A percentile compares a stretch with the other conserved stretches of the same genome.
phyloP scores from a whole-genome alignment of 2,797 vertebrate species.

The Myripristis jacobus region DNA sequence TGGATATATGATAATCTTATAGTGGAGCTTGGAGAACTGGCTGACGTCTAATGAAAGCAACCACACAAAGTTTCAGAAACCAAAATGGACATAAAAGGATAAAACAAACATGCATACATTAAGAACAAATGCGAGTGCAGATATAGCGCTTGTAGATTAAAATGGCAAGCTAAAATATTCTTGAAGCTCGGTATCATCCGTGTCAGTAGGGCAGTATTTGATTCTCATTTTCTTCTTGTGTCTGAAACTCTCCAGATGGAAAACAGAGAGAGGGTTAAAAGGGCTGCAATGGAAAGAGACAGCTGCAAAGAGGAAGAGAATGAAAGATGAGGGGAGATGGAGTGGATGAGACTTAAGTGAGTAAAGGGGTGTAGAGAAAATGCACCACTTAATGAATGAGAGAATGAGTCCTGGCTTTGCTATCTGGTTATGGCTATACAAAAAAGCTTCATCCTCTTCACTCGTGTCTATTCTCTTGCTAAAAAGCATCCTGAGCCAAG shows the following conservation, averaged over 20 bases:
- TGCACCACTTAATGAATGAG: slow-evolving; percentile 42
- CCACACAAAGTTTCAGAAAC: too few species aligned
- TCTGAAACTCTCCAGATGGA: slow-evolving; percentile 28
- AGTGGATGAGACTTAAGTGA: slow-evolving; percentile 55
- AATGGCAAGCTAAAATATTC: slow-evolving; percentile 6
- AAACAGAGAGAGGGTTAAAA: slow-evolving; percentile 25
- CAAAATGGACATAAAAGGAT: not conserved
- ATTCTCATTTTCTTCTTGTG: not conserved
- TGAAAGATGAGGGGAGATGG: slow-evolving; percentile 44
- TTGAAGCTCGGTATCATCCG: slow-evolving; percentile 18
- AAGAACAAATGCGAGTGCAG: slow-evolving; percentile 16
- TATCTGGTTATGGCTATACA: slow-evolving; percentile 22
- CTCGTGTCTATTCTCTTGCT: slow-evolving; percentile 12
- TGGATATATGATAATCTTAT: not conserved
- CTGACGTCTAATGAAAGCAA: too few species aligned
- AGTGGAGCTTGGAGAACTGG: not conserved
- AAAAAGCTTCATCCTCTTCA: slow-evolving; percentile 34
- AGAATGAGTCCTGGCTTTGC: slow-evolving; percentile 19
- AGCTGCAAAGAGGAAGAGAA: slow-evolving; percentile 24
- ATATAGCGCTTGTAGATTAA: not conserved
- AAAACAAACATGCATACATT: not conserved
- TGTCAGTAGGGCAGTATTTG: slow-evolving; percentile 1
- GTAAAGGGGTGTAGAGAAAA: slow-evolving; percentile 52
- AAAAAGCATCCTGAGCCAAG: slow-evolving; percentile 40
- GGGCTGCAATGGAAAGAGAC: slow-evolving; percentile 38